Conservation (phyloP, 2,888 invertebrate species). For the Cosmorhoe ocellata region DNA sequence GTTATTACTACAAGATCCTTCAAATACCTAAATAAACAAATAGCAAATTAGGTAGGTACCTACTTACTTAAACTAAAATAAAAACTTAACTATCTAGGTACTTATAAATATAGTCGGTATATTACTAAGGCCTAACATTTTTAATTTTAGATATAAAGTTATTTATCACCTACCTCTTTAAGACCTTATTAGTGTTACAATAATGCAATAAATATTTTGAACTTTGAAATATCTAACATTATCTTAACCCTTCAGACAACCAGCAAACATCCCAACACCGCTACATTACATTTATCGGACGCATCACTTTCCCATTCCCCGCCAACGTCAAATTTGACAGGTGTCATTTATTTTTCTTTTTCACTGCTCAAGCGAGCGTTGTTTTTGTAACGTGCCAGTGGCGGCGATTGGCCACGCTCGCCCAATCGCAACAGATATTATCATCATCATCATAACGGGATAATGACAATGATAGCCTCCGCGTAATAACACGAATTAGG, state of each 20-base stretch:
- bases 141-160: no score
- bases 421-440: constrained; percentile 59
- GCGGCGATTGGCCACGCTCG: constrained; percentile 37
- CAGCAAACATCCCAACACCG: background rate
- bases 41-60: no score
- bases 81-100: no score
- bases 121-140: no score
- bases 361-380: constrained; percentile 9
- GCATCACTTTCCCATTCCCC: constrained; percentile 17
- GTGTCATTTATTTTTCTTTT: constrained; percentile 29
- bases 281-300: constrained; percentile 16
- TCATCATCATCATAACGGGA: constrained; percentile 40
- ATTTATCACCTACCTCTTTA: no score
- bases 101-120: no score
- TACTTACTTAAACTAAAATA: no score
- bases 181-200: no score
- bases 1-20: no score
- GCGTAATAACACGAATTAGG: constrained; percentile 33
- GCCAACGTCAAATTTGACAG: constrained; percentile 32
- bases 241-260: background rate
- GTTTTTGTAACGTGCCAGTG: constrained; percentile 14
- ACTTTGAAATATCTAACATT: no score
- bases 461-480: constrained; percentile 41
- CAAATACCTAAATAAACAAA: no score
- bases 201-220: no score